Base-by-base conservation (phyloP, 2,888 invertebrate species). In the Margaritifera margaritifera region DNA sequence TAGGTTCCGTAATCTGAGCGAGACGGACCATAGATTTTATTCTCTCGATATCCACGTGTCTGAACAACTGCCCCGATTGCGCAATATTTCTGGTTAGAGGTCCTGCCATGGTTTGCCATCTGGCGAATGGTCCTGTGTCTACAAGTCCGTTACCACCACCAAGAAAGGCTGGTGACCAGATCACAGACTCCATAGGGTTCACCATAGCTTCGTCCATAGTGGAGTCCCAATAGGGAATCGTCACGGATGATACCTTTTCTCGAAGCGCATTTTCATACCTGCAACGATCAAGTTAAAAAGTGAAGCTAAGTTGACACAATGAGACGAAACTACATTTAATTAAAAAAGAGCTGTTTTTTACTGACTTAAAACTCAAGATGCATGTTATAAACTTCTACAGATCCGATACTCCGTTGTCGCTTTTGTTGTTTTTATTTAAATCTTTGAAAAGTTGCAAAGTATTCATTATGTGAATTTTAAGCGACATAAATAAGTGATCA, bases 201-300 rank as follows among this genome's bases (percentile, higher is more conserved):
- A 61, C 69, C 54, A 85, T 70, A 18, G 75, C 74, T 24, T 74
- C 73, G 68, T 85, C 85, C 31, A 85, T 62, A 6, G 82, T 79
- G 8, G 82, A 82, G 70, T 85, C 85, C 84, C 85, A 85, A 73
- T 83, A 86, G 2, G 86, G 86, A 8, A 86, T 52, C 11, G 84
- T 82, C 0, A 84, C 83, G 3, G 70, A 68, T 0, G 83, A 81
- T 19, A 84, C 75, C 66, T 83, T 80, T 57, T 82, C 81, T 42
- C 80, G 76, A 5, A 86, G 77, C 8, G 86, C 86, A 27, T 83
- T 81, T 61, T 86, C 86, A 71, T 82, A 83, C 80, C 86, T 85
- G 68, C 51, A 69, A 65, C 22, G n/a, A 53, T 1, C 31, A 31
- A 11, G 25, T 19, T 22, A 57, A 66, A 55, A 31, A 19, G 18